Conservation (phyloP, 2,888 invertebrate species). For the Machimus rusticus region DNA sequence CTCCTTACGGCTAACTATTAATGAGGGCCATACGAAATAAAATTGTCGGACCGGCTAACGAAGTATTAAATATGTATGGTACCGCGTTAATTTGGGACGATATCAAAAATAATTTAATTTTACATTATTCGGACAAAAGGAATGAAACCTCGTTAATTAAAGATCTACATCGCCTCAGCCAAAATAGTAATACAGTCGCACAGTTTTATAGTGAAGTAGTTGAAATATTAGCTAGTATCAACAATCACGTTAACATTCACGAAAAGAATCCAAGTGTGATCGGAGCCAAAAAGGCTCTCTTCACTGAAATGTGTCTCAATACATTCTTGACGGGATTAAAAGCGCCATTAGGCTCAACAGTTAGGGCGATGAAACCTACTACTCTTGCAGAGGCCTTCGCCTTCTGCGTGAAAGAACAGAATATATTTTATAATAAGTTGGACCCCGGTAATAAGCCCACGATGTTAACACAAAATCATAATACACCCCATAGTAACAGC, state of each 20-base stretch:
- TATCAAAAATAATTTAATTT: neutral
- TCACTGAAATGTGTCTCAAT: too few species aligned
- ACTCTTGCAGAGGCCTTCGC: neutral
- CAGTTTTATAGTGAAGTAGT: neutral
- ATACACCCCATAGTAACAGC: too few species aligned
- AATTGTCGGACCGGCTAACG: neutral
- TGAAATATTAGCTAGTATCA: neutral
- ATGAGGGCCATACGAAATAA: neutral
- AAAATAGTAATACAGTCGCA: neutral
- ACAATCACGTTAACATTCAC: neutral
- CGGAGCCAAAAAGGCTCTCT: too few species aligned
- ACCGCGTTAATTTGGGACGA: neutral
- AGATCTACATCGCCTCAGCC: neutral
- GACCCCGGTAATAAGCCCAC: too few species aligned
- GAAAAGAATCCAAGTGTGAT: neutral
- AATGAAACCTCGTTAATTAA: neutral
- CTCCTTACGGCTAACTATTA: neutral
- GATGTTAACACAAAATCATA: too few species aligned
- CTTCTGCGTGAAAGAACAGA: neutral
- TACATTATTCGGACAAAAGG: neutral
- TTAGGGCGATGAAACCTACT: neutral
- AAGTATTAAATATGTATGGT: neutral
- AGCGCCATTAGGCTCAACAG: neutral
- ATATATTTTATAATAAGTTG: neutral
- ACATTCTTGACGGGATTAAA: neutral